These are phyloP conservation scores for Scyliorhinus canicula DNA, from an alignment of 2,797 vertebrate genomes.

Conservation along the genomic window DNA sequence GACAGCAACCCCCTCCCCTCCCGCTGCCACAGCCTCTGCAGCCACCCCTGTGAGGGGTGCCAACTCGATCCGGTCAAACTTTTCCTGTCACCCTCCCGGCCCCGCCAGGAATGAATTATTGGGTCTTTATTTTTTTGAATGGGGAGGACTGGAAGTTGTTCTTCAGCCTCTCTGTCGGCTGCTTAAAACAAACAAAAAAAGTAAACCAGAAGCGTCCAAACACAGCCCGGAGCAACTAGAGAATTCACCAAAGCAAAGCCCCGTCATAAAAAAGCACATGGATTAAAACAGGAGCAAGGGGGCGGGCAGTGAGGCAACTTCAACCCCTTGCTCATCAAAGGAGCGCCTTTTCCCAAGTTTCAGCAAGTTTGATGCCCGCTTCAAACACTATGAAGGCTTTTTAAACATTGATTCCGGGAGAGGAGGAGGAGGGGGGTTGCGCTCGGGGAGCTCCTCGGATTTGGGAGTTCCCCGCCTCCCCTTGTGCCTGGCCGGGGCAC, in stretches of 20 bases:
- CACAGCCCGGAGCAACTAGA: background rate
- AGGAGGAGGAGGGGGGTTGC: background rate
- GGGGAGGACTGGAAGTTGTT: background rate
- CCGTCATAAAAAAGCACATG: background rate
- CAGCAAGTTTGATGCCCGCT: background rate
- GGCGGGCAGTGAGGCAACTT: background rate
- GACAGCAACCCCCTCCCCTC: background rate
- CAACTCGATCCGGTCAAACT: background rate
- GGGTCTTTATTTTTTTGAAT: background rate
- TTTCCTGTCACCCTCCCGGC: background rate
- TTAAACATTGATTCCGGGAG: background rate
- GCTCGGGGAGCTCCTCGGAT: background rate
- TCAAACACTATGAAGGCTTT: background rate
- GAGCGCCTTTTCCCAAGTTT: background rate
- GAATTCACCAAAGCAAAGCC: background rate
- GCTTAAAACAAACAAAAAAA: background rate
- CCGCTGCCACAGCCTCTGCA: background rate
- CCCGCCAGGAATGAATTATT: background rate
- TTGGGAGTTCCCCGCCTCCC: background rate
- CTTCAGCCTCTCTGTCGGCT: background rate
- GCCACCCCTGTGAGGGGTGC: background rate
- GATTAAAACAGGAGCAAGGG: background rate
- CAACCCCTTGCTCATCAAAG: background rate
- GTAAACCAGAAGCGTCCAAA: background rate
- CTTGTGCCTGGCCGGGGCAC: too few species aligned